A percentile compares a stretch with the other conserved stretches of the same genome.
phyloP scores from a whole-genome alignment of 2,113 vertebrate genomes.

The Cranoglanis bouderius region DNA sequence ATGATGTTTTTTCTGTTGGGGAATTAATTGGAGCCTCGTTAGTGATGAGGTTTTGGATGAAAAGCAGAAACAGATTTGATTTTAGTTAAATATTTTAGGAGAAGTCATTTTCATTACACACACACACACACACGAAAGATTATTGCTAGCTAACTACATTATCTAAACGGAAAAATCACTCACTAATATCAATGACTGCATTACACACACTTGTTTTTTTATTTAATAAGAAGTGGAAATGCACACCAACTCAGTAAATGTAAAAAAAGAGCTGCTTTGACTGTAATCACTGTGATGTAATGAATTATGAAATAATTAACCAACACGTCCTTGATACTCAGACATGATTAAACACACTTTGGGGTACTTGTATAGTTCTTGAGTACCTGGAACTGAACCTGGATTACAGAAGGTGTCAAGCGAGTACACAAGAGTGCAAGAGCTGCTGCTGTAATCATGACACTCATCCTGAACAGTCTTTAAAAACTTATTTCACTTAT shows the following conservation, averaged over 20 bases:
- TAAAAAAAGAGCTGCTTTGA: too few relatives aligned
- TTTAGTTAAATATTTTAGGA: background rate
- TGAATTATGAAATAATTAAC: too few relatives aligned
- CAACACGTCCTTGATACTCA: too few relatives aligned
- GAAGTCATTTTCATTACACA: background rate
- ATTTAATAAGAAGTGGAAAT: background rate
- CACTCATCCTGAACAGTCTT: too few relatives aligned
- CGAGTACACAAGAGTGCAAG: too few relatives aligned
- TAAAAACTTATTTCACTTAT: too few relatives aligned
- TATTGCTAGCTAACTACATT: background rate
- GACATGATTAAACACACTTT: too few relatives aligned
- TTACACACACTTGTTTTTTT: background rate
- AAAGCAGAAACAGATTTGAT: background rate
- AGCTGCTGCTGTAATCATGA: too few relatives aligned
- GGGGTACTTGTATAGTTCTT: too few relatives aligned
- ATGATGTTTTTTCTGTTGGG: background rate
- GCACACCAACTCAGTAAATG: background rate
- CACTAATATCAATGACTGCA: background rate
- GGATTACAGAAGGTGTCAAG: too few relatives aligned
- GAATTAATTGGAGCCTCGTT: slow-evolving; percentile 59
- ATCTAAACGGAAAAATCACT: background rate
- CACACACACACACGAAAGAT: background rate
- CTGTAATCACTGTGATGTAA: too few relatives aligned
- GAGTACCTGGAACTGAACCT: too few relatives aligned
- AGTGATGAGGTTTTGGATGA: slow-evolving; percentile 35